Evolutionary conservation across 2,888 invertebrate species (phyloP), one percentile per base, ranked within the genome.

Genomic region (Lepidonotus clava): DNA sequence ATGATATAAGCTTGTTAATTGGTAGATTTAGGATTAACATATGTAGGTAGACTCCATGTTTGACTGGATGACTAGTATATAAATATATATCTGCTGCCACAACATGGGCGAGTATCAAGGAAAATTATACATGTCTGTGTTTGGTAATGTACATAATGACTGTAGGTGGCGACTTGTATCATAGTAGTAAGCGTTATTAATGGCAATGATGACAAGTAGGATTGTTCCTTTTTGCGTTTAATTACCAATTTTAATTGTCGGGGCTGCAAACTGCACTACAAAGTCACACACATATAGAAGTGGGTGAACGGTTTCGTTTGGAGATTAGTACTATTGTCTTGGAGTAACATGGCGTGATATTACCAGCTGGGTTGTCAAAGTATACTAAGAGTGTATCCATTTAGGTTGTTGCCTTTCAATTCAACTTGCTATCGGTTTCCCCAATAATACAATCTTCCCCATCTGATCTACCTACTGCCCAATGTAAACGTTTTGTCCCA

Each of bases 231-330:
- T 61, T 11, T 18, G n/a, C n/a, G 21, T 61, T 61, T 61, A 8
- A 24, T 61, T 61, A 4, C 61, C 11, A n/a, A 24, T 61, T n/a
- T 21, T 56, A n/a, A 56, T 56, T 61, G 28, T 61, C 28, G 61
- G 61, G 61, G 61, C 61, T 61, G 61, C 61, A 61, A 11, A 61
- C 61, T 61, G 61, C 61, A 61, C 61, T 61, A 61, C 61, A 18
- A 28, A 11, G 28, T 28, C 61, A n/a, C 61, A 24, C 28, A 28
- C 28, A 61, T 28, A 32, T 61, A 61, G 24, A 61, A 1, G 61
- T 61, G 61, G 61, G 61, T n/a, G 61, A 28, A 18, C 24, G 61
- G 61, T 61, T 61, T 61, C 28, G 61, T 61, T 61, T 61, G 61
- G 61, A 61, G 61, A 61, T 61, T 61, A 61, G 61, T 61, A 18